Evolutionary conservation across 2,113 vertebrate species (phyloP).

Genomic region (Casuarius casuarius): DNA sequence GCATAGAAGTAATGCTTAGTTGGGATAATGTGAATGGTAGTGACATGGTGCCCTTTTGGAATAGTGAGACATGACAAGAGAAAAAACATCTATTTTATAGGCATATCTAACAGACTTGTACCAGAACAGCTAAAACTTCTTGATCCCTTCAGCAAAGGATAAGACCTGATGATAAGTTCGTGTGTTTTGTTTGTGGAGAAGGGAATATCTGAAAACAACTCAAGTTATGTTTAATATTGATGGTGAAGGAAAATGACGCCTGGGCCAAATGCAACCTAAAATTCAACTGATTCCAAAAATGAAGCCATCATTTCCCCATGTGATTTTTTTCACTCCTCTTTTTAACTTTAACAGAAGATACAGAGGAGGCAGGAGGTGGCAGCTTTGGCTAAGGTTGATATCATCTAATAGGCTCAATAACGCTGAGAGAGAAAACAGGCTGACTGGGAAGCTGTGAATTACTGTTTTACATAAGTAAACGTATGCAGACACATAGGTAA

Average conservation of each 20-base stretch:
- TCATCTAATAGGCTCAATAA: background rate
- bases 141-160: background rate
- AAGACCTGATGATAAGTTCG: background rate
- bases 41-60: background rate
- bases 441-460: background rate
- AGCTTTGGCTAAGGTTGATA: background rate
- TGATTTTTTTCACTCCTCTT: background rate
- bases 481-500: fast-evolving
- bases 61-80: background rate
- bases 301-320: background rate
- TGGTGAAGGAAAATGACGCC: background rate
- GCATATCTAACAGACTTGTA: background rate
- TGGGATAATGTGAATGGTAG: background rate
- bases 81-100: background rate
- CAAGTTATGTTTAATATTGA: background rate
- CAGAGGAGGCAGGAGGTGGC: background rate
- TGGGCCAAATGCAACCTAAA: background rate
- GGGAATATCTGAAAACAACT: background rate
- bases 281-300: background rate
- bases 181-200: background rate
- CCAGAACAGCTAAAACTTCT: background rate
- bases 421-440: background rate
- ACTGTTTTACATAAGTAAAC: background rate
- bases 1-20: background rate
- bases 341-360: background rate